Evolutionary conservation across 1,140 invertebrate species (phyloP).

Genomic region (Sycophila sp.): DNA sequence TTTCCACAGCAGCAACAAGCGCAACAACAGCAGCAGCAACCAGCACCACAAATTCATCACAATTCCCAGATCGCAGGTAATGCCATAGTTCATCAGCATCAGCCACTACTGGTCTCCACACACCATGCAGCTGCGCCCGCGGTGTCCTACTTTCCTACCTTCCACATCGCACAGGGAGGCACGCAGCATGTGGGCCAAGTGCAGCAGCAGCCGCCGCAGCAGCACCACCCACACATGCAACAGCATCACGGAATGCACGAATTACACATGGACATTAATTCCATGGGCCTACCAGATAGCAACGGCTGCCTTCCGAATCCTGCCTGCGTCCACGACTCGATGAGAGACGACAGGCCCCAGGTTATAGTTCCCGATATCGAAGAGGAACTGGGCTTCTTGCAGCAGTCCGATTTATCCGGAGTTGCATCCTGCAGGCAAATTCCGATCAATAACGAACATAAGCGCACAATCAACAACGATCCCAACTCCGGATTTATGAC

Average conservation of each 20-base stretch:
- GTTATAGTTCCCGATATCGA: conserved; percentile 87
- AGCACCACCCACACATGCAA: conserved; percentile 5
- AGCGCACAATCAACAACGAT: conserved; percentile 69
- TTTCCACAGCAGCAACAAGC: conserved; percentile 52
- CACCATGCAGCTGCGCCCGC: conserved; percentile 68
- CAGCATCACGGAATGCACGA: conserved; percentile 61
- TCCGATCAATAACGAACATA: not conserved
- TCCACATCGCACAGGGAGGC: conserved; percentile 67
- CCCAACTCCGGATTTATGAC: conserved; percentile 83
- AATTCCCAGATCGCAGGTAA: conserved; percentile 65
- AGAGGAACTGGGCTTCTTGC: conserved; percentile 82
- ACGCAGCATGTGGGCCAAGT: conserved; percentile 6
- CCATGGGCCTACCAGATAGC: conserved; percentile 52
- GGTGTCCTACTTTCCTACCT: conserved; percentile 76
- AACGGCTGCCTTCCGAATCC: conserved; percentile 35
- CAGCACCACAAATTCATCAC: conserved; percentile 66
- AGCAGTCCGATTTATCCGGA: not conserved
- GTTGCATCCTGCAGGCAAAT: not conserved
- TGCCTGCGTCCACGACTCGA: conserved; percentile 42
- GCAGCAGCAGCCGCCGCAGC: conserved; percentile 9
- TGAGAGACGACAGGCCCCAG: conserved; percentile 76
- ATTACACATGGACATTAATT: conserved; percentile 74
- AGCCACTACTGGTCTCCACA: conserved; percentile 72
- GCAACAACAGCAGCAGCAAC: conserved; percentile 9
- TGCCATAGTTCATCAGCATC: conserved; percentile 68